A percentile compares a stretch with the other conserved stretches of the same genome.
phyloP scores from a whole-genome alignment of 2,888 invertebrate genomes.

The Rhagophthalmus giganteus region DNA sequence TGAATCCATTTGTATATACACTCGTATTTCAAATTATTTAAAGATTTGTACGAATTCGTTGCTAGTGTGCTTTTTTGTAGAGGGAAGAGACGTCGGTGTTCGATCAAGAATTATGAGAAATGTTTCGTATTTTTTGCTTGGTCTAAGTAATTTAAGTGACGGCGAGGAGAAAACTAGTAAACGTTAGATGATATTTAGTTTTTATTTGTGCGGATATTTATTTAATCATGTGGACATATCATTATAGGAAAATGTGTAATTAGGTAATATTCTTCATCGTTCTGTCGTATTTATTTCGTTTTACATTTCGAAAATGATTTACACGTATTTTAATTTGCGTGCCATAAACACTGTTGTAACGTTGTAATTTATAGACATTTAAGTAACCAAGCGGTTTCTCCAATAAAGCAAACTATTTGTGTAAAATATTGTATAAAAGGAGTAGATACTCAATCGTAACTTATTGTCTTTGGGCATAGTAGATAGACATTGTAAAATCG shows the following conservation, averaged over 20 bases:
- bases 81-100: slow-evolving; percentile 20
- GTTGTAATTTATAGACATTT: not conserved
- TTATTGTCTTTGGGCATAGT: slow-evolving; percentile 8
- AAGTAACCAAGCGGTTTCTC: not conserved
- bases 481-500: slow-evolving; percentile 6
- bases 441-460: slow-evolving; percentile 6
- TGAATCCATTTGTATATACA: slow-evolving; percentile 25
- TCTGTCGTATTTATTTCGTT: slow-evolving; percentile 1
- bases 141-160: slow-evolving; percentile 14
- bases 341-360: slow-evolving; percentile 1
- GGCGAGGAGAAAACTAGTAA: slow-evolving; percentile 12
- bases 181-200: slow-evolving; percentile 5
- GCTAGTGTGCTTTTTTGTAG: slow-evolving; percentile 29
- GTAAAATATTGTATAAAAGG: slow-evolving; percentile 23
- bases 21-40: slow-evolving; percentile 24
- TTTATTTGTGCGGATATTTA: slow-evolving; percentile 9
- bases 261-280: not conserved
- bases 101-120: slow-evolving; percentile 19
- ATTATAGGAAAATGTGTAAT: slow-evolving; percentile 19
- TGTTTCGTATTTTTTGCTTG: slow-evolving; percentile 21
- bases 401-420: slow-evolving; percentile 1
- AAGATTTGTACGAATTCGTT: slow-evolving; percentile 23
- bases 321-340: slow-evolving; percentile 1
- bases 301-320: not conserved
- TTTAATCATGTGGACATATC: slow-evolving; percentile 21